Evolutionary conservation across 2,113 vertebrate genomes (phyloP).

Genomic region (Saimiri boliviensis): DNA sequence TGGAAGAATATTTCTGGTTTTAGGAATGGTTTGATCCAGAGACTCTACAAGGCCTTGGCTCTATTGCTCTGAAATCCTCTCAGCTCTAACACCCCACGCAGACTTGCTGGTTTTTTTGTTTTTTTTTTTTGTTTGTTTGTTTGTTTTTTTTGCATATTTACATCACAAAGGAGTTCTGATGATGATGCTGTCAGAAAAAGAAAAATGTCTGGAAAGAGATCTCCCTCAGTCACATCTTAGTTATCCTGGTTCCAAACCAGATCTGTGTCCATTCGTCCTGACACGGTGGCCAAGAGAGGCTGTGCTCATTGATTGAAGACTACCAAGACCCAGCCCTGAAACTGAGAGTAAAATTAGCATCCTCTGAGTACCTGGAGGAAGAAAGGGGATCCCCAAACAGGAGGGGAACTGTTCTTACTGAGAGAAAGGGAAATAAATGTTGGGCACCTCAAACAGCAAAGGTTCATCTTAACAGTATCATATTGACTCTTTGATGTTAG

Average conservation of each 20-base stretch:
- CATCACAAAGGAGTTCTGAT: background rate
- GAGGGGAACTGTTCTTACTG: background rate
- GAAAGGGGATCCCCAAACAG: background rate
- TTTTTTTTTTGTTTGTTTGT: too few relatives aligned
- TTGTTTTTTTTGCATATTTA: background rate
- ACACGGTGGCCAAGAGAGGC: background rate
- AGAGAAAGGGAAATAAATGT: background rate
- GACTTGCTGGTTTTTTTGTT: too few relatives aligned
- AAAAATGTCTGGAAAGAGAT: background rate
- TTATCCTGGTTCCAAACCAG: background rate
- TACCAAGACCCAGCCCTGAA: background rate
- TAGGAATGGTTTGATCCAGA: background rate
- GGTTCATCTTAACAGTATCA: background rate
- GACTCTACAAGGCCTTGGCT: too few relatives aligned
- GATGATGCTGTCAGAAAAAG: background rate
- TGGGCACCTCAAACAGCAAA: background rate
- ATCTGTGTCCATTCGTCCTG: background rate
- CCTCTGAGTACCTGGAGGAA: background rate
- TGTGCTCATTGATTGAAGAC: background rate
- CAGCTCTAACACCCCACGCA: background rate
- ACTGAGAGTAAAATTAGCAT: background rate
- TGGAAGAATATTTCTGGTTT: background rate
- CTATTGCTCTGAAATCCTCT: background rate
- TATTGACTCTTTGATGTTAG: background rate
- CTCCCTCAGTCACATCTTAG: background rate